Conservation (phyloP, 2,888 invertebrate species). For the Euzophera pinguis region DNA sequence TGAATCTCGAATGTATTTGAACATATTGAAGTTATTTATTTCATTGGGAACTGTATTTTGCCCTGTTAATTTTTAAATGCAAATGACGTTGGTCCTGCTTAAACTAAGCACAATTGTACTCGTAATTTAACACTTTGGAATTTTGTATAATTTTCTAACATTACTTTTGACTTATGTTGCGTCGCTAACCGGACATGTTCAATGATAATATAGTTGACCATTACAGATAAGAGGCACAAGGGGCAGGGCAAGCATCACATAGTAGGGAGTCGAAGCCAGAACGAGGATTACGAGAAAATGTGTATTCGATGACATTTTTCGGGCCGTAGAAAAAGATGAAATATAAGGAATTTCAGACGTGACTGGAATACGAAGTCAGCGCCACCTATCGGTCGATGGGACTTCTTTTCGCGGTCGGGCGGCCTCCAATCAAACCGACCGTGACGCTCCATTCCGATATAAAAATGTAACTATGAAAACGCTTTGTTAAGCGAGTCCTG, state of each 20-base stretch:
- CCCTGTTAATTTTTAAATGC: no score
- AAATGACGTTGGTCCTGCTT: no score
- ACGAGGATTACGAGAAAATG: constrained; percentile 79
- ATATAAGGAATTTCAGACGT: constrained; percentile 79
- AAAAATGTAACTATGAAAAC: constrained; percentile 78
- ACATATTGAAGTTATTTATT: no score
- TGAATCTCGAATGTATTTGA: background rate
- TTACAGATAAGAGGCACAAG: constrained; percentile 20
- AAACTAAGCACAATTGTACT: no score
- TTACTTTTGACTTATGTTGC: no score
- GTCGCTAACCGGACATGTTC: no score
- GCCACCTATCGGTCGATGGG: constrained; percentile 72
- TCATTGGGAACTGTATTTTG: no score
- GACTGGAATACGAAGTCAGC: constrained; percentile 67
- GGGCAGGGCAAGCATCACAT: constrained; percentile 39
- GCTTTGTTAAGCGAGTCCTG: constrained; percentile 77
- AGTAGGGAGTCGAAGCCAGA: constrained; percentile 58
- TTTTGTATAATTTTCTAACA: no score
- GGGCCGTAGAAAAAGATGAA: constrained; percentile 77
- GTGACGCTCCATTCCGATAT: constrained; percentile 76
- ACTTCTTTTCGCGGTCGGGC: constrained; percentile 73
- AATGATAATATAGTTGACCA: constrained; percentile 54
- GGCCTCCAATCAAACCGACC: constrained; percentile 71
- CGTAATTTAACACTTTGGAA: no score
- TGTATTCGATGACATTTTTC: constrained; percentile 80